phyloP scores from a whole-genome alignment of 2,888 invertebrate species.

The Cecidostiba fungosa region DNA sequence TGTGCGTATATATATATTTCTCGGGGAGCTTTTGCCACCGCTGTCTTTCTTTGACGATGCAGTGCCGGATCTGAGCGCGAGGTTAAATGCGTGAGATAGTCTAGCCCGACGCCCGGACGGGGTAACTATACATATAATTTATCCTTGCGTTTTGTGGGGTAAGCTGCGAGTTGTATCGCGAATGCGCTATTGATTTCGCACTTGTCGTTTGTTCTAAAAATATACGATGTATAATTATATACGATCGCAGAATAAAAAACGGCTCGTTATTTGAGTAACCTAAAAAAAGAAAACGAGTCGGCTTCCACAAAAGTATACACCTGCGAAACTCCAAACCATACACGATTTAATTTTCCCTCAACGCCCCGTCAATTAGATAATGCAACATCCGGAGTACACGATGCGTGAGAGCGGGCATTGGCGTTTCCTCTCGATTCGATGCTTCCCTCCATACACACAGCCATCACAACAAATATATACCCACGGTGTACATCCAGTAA shows the following conservation, averaged over 20 bases:
- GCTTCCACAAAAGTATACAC: not conserved
- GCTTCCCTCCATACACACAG: not conserved
- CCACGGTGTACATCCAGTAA: not conserved
- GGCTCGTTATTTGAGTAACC: not conserved
- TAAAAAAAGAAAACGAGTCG: not conserved
- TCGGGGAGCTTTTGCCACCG: not conserved
- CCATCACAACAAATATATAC: not conserved
- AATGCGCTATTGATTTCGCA: not conserved
- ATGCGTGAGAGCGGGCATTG: conserved; percentile 46
- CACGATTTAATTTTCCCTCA: not conserved
- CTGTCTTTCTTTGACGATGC: not conserved
- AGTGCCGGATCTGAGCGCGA: not conserved
- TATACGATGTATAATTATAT: not conserved
- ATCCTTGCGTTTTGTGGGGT: conserved; percentile 64
- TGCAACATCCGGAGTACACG: conserved; percentile 26
- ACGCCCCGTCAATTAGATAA: not conserved
- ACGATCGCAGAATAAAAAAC: not conserved
- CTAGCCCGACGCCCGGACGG: too few relatives aligned
- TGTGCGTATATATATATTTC: not conserved
- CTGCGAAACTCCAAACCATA: not conserved
- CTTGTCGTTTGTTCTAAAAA: too few relatives aligned
- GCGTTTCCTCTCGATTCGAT: not conserved
- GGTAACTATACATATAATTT: conserved; percentile 60
- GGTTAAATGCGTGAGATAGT: conserved; percentile 36
- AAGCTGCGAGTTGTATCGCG: conserved; percentile 32